Evolutionary conservation across 2,888 invertebrate genomes (phyloP).

Genomic region (Boloria selene): DNA sequence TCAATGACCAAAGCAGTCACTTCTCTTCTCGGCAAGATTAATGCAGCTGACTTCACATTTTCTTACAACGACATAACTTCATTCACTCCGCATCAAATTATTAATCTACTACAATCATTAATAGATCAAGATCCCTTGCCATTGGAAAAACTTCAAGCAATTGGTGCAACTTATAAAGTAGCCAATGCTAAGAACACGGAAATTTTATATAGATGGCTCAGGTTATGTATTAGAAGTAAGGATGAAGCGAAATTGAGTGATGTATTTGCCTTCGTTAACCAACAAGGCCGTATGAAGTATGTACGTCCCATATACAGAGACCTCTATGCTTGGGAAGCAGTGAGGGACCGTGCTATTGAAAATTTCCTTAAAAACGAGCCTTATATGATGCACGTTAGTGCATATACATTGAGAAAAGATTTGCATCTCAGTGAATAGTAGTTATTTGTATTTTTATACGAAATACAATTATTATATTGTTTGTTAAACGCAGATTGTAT

Average conservation of each 20-base stretch:
- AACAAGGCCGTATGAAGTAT: slow-evolving; percentile 95
- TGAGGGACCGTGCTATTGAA: slow-evolving; percentile 85
- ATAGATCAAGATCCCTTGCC: slow-evolving; percentile 78
- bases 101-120: slow-evolving; percentile 86
- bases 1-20: slow-evolving; percentile 83
- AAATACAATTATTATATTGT: slow-evolving; percentile 9
- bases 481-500: slow-evolving; percentile 17
- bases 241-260: slow-evolving; percentile 85
- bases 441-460: slow-evolving; percentile 6
- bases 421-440: slow-evolving; percentile 78
- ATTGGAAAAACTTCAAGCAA: slow-evolving; percentile 80
- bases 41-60: slow-evolving; percentile 61
- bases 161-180: slow-evolving; percentile 86
- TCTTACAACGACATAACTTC: slow-evolving; percentile 72
- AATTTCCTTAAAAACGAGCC: slow-evolving; percentile 87
- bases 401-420: slow-evolving; percentile 88
- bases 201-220: slow-evolving; percentile 89
- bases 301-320: slow-evolving; percentile 94
- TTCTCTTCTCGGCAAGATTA: slow-evolving; percentile 75
- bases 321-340: slow-evolving; percentile 89
- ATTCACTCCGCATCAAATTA: slow-evolving; percentile 84
- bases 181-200: slow-evolving; percentile 88
- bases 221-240: slow-evolving; percentile 88
- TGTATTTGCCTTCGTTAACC: slow-evolving; percentile 89
- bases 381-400: slow-evolving; percentile 93